These are phyloP conservation scores for Tauraco erythrolophus DNA, from an alignment of 2,113 vertebrate species.

Conservation along the genomic window DNA sequence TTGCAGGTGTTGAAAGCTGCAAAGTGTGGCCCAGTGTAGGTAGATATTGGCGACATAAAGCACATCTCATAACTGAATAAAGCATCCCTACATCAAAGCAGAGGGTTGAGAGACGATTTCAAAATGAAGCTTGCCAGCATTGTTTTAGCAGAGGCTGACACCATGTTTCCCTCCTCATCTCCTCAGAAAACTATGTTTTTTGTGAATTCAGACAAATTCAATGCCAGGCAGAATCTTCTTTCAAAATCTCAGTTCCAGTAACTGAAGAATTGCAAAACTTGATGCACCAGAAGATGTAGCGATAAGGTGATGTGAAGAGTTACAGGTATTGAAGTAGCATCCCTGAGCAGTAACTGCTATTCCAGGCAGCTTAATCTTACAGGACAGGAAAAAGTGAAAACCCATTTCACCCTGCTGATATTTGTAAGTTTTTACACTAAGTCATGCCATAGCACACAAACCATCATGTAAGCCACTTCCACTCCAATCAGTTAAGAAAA, in stretches of 20 bases:
- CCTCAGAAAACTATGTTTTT: not conserved
- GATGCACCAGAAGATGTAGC: not conserved
- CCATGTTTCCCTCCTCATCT: not conserved
- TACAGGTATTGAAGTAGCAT: not conserved
- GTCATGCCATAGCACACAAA: not conserved
- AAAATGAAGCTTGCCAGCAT: not conserved
- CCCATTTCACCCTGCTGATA: not conserved
- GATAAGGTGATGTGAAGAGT: not conserved
- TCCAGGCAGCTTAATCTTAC: not conserved
- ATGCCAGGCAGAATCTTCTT: not conserved
- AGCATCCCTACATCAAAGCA: rapidly evolving
- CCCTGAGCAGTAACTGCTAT: not conserved
- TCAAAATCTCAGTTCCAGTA: not conserved
- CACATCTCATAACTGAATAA: not conserved
- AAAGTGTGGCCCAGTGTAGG: not conserved
- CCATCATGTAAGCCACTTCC: not conserved
- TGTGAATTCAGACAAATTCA: not conserved
- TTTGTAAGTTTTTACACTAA: not conserved
- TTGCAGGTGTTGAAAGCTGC: not conserved
- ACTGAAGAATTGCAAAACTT: not conserved
- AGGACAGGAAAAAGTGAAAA: not conserved
- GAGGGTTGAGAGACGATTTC: not conserved
- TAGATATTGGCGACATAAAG: not conserved
- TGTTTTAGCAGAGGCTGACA: not conserved
- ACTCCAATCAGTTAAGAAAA: not conserved